Conservation (phyloP, 2,888 invertebrate species). For the Tortricodes alternella region DNA sequence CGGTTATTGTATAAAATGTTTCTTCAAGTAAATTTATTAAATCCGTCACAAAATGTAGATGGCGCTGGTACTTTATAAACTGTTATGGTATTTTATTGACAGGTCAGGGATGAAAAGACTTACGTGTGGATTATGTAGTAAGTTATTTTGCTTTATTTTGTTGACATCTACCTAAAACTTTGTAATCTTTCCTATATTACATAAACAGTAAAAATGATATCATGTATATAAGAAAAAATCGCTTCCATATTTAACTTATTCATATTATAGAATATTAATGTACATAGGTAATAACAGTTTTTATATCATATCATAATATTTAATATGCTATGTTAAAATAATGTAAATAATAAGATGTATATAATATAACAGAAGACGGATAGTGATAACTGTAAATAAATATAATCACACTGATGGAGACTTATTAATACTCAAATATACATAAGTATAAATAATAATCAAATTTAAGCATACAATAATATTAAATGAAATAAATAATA, state of each 20-base stretch:
- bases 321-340: slow-evolving; percentile 40
- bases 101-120: no score
- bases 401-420: slow-evolving; percentile 39
- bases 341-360: slow-evolving; percentile 42
- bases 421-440: slow-evolving; percentile 40
- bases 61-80: slow-evolving; percentile 25
- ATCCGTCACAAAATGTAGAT: slow-evolving; percentile 31
- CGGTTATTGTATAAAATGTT: slow-evolving; percentile 62
- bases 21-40: no score
- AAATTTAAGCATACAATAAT: no score
- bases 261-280: slow-evolving; percentile 8
- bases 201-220: neutral
- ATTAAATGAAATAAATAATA: slow-evolving; percentile 17
- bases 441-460: neutral
- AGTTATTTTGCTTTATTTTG: no score
- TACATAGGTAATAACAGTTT: slow-evolving; percentile 5
- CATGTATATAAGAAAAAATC: slow-evolving; percentile 15
- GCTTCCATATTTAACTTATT: slow-evolving; percentile 20
- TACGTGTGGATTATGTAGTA: no score
- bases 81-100: neutral
- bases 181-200: slow-evolving; percentile 4
- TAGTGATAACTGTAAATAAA: slow-evolving; percentile 71
- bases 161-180: neutral
- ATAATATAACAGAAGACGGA: slow-evolving; percentile 55
- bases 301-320: slow-evolving; percentile 20